Conservation (phyloP, 2,113 vertebrate genomes). For the Lethenteron camtschaticum region DNA sequence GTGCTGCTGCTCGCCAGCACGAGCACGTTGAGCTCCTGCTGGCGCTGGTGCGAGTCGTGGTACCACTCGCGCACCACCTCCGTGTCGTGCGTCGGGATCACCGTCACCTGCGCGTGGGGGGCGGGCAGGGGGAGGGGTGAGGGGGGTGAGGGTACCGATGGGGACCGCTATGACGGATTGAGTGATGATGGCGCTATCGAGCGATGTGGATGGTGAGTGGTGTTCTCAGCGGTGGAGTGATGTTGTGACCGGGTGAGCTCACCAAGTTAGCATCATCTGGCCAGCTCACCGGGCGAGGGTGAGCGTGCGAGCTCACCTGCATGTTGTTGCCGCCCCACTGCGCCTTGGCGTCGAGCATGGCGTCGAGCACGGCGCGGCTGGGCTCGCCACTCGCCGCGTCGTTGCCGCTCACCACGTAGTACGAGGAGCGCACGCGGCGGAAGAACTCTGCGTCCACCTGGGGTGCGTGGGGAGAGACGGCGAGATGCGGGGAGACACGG, state of each 20-base stretch:
- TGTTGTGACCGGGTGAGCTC: no score
- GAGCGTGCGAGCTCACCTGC: constrained; percentile 33
- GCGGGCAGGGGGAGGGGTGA: no score
- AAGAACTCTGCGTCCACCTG: constrained; percentile 69
- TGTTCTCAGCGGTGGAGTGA: no score
- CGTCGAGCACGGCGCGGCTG: constrained; percentile 58
- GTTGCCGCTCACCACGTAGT: constrained; percentile 90
- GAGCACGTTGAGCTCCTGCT: constrained; percentile 2
- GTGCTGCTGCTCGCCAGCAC: constrained; percentile 4
- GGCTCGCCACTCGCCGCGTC: constrained; percentile 58
- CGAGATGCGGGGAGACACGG: no score
- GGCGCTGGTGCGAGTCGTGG: constrained; percentile 2
- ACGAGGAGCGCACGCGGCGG: constrained; percentile 59
- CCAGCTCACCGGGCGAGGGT: no score
- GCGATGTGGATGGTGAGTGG: no score
- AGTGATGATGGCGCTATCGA: no score
- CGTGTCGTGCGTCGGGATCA: constrained; percentile 1
- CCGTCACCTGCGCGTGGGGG: background rate
- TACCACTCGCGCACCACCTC: constrained; percentile 5
- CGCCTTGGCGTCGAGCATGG: constrained; percentile 72
- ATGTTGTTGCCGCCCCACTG: constrained; percentile 91
- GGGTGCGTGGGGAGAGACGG: no score
- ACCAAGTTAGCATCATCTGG: no score
- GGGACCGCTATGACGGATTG: no score
- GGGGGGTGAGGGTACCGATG: no score